phyloP scores from a whole-genome alignment of 2,888 invertebrate genomes.

The Chromoteleia sp. region DNA sequence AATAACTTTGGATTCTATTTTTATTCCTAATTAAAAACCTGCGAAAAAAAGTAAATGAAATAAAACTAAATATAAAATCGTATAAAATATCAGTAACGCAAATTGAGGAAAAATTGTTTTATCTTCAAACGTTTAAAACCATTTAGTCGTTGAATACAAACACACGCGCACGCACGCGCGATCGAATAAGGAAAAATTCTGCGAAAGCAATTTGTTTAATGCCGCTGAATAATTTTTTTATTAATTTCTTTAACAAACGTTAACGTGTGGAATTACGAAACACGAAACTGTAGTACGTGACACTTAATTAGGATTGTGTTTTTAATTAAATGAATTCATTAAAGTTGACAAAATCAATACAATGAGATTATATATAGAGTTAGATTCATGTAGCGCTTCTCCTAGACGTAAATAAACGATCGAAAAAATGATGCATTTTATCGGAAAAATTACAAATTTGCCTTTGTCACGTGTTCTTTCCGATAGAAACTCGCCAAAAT shows the following conservation, averaged over 20 bases:
- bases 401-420: constrained; percentile 18
- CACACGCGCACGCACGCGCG: too few species aligned
- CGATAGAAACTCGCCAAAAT: neutral
- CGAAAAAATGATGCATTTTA: constrained; percentile 5
- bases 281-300: constrained; percentile 6
- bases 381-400: constrained; percentile 12
- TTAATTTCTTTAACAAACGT: neutral
- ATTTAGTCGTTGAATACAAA: too few species aligned
- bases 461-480: neutral
- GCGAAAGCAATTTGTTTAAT: too few species aligned
- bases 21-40: constrained; percentile 1
- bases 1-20: constrained; percentile 37
- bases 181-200: too few species aligned
- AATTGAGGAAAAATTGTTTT: too few species aligned
- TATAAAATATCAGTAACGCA: neutral
- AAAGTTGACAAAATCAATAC: constrained; percentile 34
- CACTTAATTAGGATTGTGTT: constrained; percentile 38
- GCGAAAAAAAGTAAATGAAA: neutral
- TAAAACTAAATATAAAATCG: neutral
- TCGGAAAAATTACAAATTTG: neutral
- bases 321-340: constrained; percentile 43
- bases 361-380: constrained; percentile 20
- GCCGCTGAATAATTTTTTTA: neutral
- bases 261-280: constrained; percentile 9
- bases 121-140: too few species aligned